phyloP scores from a whole-genome alignment of 2,888 invertebrate genomes.

The Panzeria rudis region DNA sequence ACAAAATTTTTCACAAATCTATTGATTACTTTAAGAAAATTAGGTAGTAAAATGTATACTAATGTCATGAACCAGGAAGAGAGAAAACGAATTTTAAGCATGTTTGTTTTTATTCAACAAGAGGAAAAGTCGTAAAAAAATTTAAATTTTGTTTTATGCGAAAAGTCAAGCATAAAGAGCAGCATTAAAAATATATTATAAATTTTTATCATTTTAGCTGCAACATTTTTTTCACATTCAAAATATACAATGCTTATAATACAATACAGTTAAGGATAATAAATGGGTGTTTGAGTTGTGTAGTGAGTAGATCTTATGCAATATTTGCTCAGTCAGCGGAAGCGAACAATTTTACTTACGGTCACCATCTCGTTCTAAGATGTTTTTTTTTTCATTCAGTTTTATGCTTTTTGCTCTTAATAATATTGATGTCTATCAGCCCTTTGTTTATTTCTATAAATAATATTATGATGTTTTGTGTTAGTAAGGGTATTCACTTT shows the following conservation, averaged over 20 bases:
- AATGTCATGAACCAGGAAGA: neutral
- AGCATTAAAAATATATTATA: slow-evolving; percentile 1
- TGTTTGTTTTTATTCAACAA: slow-evolving; percentile 15
- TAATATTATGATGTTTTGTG: neutral
- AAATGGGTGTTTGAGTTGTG: neutral
- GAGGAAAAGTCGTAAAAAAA: slow-evolving; percentile 23
- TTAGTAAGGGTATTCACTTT: slow-evolving; percentile 29
- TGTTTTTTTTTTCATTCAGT: slow-evolving; percentile 5
- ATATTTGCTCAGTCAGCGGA: slow-evolving; percentile 48
- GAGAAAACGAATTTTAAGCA: neutral
- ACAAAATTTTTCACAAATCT: neutral
- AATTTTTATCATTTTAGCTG: slow-evolving; percentile 38
- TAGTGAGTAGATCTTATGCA: neutral
- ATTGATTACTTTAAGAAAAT: slow-evolving; percentile 4
- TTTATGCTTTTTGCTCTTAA: slow-evolving; percentile 2
- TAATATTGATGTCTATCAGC: slow-evolving; percentile 57
- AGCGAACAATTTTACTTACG: slow-evolving; percentile 13
- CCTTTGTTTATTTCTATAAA: slow-evolving; percentile 39
- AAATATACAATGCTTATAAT: slow-evolving; percentile 9
- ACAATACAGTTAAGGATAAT: slow-evolving; percentile 25
- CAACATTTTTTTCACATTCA: slow-evolving; percentile 11
- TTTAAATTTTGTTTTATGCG: slow-evolving; percentile 9
- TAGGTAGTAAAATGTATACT: neutral
- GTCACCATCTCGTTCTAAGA: slow-evolving; percentile 17
- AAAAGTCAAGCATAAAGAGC: slow-evolving; percentile 19